Conservation (phyloP, 2,888 invertebrate genomes). For the Tolmerus cingulatus region DNA sequence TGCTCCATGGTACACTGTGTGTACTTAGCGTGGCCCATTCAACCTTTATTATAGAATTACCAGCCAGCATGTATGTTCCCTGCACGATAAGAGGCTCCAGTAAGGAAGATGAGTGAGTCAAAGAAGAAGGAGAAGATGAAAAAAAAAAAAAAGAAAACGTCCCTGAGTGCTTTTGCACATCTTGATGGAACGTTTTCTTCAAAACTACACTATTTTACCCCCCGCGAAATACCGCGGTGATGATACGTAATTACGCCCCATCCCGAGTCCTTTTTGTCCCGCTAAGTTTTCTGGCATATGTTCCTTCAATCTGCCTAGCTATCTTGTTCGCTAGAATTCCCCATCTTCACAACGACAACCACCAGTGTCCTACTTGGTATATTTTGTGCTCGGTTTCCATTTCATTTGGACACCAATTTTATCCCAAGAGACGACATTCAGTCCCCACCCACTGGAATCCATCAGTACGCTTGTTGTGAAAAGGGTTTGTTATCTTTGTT, state of each 20-base stretch:
- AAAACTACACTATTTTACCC: not conserved
- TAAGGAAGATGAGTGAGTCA: constrained; percentile 38
- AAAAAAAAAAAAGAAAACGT: constrained; percentile 11
- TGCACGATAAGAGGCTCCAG: constrained; percentile 37
- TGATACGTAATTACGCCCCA: constrained; percentile 2
- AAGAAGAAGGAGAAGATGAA: not conserved
- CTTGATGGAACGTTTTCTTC: constrained; percentile 22
- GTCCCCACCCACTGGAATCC: not conserved
- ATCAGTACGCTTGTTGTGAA: not conserved
- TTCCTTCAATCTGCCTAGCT: not conserved
- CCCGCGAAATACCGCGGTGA: not conserved
- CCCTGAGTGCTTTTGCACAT: constrained; percentile 25
- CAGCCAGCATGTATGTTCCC: constrained; percentile 37
- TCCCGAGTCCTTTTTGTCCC: not conserved
- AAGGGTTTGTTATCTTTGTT: constrained; percentile 2
- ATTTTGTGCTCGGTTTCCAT: constrained; percentile 36
- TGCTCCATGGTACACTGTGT: constrained; percentile 25
- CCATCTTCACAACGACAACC: not conserved
- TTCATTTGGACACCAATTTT: constrained; percentile 35
- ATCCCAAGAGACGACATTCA: not conserved
- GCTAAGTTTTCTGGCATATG: constrained; percentile 26
- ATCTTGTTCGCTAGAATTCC: not conserved
- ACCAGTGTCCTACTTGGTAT: constrained; percentile 8
- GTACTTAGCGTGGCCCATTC: constrained; percentile 42
- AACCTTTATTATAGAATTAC: constrained; percentile 42